A percentile compares a stretch with the other conserved stretches of the same genome.
Evolutionary conservation across 2,113 vertebrate genomes (phyloP).

Genomic region (Dromaius novaehollandiae): DNA sequence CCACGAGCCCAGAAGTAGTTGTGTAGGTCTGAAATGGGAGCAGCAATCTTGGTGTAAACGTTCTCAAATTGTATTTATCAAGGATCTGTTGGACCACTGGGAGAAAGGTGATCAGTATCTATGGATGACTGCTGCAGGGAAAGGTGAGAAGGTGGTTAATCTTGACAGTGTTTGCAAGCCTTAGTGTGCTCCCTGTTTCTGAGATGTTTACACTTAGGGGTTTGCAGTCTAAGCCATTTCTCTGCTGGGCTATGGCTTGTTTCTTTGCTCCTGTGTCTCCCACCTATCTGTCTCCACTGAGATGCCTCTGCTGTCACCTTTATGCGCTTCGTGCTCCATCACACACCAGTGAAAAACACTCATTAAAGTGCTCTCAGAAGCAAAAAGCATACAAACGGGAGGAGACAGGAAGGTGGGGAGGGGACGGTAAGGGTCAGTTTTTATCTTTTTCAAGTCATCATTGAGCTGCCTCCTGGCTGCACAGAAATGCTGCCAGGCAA

Average conservation of each 20-base stretch:
- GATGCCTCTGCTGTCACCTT: background rate
- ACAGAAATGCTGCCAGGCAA: background rate
- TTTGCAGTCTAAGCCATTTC: background rate
- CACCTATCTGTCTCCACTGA: background rate
- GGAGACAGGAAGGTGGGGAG: background rate
- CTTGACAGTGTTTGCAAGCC: background rate
- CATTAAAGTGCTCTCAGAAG: background rate
- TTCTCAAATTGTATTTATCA: background rate
- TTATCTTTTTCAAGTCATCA: background rate
- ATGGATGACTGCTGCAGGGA: background rate
- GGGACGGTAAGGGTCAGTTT: background rate
- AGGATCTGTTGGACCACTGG: background rate
- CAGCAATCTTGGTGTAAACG: background rate
- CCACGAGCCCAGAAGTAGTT: background rate
- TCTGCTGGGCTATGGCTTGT: background rate
- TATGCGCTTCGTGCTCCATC: background rate
- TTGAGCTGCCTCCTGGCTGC: background rate
- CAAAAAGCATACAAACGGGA: background rate
- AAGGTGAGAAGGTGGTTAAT: background rate
- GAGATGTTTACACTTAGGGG: background rate
- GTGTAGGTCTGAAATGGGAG: background rate
- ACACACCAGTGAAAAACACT: background rate
- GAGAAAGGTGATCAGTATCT: background rate
- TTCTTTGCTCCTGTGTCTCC: background rate
- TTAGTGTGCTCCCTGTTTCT: background rate